Evolutionary conservation across 2,797 vertebrate species (phyloP), one percentile per base, ranked within the genome.

Genomic region (Clarias fuscus): DNA sequence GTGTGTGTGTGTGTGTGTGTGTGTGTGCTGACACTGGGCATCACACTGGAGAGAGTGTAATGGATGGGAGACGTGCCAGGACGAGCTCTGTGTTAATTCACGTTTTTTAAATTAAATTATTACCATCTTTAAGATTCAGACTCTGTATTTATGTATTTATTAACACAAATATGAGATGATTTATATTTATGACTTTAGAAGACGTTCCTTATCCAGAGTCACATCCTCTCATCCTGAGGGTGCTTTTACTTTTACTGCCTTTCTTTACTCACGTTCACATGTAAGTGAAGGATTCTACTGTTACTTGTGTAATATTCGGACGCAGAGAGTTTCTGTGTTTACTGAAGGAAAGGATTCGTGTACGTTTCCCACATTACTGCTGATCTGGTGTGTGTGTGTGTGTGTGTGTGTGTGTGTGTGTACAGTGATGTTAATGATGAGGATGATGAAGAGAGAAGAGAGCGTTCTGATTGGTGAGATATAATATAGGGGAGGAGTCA

Each of bases 11-110:
- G 30, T 30, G 30, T 30, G 30, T 30, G 30, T 30, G 30, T 30
- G 30, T 30, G 30, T 30, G 30, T 30, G 87, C 85, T 90, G 91
- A 86, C 86, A 73, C 83, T 40, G 87, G 27, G 85, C 89, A 89
- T 90, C 89, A 93, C 90, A 90, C 92, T 83, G 64, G 71, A 87
- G 85, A 91, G 71, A 87, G 86, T 91, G 91, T 94, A 90, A 93
- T 91, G 82, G 48, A 84, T 91, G 87, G 88, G 91, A 90, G 90
- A 85, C 4, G 86, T 94, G 91, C 92, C 93, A 94, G 85, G 85
- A 85, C 87, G 73, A 61, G 30, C 82, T 77, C 78, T 84, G 84
- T 83, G 75, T 58, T 77, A 22, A 77, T 77, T 58, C 15, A 77
- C 71, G 85, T 83, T 53, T 58, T 37, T 33, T 37, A 20, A 7